phyloP scores from a whole-genome alignment of 2,797 vertebrate species.

The Pipistrellus kuhlii region DNA sequence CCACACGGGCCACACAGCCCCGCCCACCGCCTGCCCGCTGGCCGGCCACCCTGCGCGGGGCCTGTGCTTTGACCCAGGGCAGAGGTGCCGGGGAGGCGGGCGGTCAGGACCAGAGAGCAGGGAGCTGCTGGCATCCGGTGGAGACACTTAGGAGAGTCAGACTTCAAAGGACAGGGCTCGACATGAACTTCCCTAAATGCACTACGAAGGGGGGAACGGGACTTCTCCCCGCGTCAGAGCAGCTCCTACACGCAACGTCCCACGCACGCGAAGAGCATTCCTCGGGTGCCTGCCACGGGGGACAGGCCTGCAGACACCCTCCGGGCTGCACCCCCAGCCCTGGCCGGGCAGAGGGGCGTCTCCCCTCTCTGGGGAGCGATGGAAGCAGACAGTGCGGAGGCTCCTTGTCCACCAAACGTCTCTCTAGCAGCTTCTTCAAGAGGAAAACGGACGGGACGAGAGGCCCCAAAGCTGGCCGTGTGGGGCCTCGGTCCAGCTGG shows the following conservation, averaged over 20 bases:
- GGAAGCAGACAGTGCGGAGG: not conserved
- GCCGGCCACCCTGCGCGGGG: not conserved
- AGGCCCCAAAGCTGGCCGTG: accelerated
- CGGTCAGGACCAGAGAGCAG: not conserved
- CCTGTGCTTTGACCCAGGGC: too few relatives aligned
- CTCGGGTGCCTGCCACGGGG: not conserved
- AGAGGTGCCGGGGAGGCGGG: not conserved
- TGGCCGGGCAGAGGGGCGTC: not conserved
- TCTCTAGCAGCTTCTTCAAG: not conserved
- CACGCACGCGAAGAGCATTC: not conserved
- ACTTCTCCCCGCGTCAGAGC: not conserved
- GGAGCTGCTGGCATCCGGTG: too few relatives aligned
- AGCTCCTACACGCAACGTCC: not conserved
- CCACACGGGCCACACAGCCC: not conserved
- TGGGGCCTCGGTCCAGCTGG: not conserved
- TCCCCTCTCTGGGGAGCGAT: not conserved
- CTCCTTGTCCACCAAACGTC: not conserved
- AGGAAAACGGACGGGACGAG: not conserved
- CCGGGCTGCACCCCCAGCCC: not conserved
- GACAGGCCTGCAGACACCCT: not conserved
- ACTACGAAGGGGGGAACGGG: not conserved
- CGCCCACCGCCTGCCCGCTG: not conserved
- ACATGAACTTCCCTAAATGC: not conserved
- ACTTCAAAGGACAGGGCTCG: not conserved
- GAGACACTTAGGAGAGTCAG: not conserved